Evolutionary conservation across 2,888 invertebrate genomes (phyloP), one percentile per base, ranked within the genome.

Genomic region (Dromius quadrimaculatus): DNA sequence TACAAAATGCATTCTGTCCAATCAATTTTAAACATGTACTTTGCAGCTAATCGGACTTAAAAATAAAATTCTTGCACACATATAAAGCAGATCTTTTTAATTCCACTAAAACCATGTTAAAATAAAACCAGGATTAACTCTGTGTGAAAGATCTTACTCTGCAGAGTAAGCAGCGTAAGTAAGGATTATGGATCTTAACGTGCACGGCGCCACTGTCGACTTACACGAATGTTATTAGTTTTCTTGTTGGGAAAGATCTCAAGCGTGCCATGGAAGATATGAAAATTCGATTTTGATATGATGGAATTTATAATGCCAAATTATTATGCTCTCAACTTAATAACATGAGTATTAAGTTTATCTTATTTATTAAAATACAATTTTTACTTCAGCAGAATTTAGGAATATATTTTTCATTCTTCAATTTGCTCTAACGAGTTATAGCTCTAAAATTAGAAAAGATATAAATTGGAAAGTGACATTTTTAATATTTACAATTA

Each of bases 161-260:
- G 41, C 41, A 41, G 41, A 11, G 41, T 41, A 41, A 41, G 41
- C 41, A 41, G 15, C 13, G 15, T 41, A 15, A 41, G 41, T 41
- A 41, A 41, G 41, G 41, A 41, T 41, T 41, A 41, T 11, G 41
- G 28, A 5, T 1, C 5, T 1, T 41, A 36, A 36, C 15, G 41
- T 41, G 41, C 41, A 41, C n/a, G 36, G 41, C 41, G 41, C 13
- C 5, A 41, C 41, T 4, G 41, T 41, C 15, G 15, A 28, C 28
- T 41, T 41, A 13, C 41, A 15, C 11, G 13, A 28, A 6, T 15
- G 41, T 11, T 11, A 9, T 41, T 15, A 28, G 28, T 28, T 28
- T 28, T 28, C 4, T 28, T 28, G 3, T 8, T 28, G 28, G 28
- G 28, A 28, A n/a, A 28, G 28, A 28, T 28, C 8, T 28, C 8